Evolutionary conservation across 2,797 vertebrate genomes (phyloP), one percentile per base, ranked within the genome.

Genomic region (Micropoecilia bifurca): DNA sequence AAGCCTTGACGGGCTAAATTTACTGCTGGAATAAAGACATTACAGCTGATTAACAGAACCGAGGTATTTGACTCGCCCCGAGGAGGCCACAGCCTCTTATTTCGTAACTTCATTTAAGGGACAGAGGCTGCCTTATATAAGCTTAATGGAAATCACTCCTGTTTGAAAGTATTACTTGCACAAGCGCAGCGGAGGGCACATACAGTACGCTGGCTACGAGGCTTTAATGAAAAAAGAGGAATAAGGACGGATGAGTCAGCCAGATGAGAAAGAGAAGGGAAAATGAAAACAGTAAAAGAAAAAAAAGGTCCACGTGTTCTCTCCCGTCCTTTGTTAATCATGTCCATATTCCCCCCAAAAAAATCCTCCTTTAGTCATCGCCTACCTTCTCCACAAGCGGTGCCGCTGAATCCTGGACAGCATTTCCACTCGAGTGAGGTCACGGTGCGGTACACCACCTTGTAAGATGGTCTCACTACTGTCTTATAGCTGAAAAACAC

Each of bases 371-470:
- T 80, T 68, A 75, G n/a, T 75, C 46, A 45, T 0, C 5, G 81
- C 92, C 90, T 93, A 99, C 98, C 97, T 96, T 97, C 96, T 76
- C 98, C 95, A 53, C 98, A 99, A 91, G 93, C 95, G 0, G 86
- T 25, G 0, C 98, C 98, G 0, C 88, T 74, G 89, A 96, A 97
- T 20, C 98, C 97, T 0, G 97, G 96, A 87, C 98, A 99, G 93
- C 98, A 99, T 73, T 95, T 97, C 98, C 98, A 99, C 87, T 99
- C 97, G 47, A 98, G 94, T 1, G 97, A 91, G 0, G 97, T 98
- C 88, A 98, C 88, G 0, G 96, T 98, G 93, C 96, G 98, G 92
- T 98, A 98, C 73, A 96, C 95, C 82, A 98, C 93, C 89, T 96
- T 97, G 85, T 98, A 99, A 4, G 96, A 96, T 8, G 98, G 98